Conservation (phyloP, 2,113 vertebrate species). For the Macquaria ambigua region DNA sequence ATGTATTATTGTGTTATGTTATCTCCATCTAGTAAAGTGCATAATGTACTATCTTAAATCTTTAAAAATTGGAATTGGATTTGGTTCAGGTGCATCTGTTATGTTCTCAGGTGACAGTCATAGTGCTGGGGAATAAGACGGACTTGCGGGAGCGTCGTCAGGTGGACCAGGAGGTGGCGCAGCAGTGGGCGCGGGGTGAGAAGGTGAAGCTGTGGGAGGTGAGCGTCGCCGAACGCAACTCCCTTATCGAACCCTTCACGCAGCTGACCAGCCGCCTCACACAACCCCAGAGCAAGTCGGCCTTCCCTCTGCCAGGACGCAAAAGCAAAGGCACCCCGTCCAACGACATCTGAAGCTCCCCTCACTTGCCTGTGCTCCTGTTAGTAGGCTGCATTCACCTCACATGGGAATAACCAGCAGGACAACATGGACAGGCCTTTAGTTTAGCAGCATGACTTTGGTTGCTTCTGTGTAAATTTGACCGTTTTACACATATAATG, state of each 20-base stretch:
- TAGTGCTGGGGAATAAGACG: constrained; percentile 94
- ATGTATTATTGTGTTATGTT: not conserved
- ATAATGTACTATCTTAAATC: not conserved
- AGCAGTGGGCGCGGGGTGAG: constrained; percentile 93
- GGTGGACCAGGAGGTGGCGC: constrained; percentile 91
- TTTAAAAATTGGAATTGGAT: not conserved
- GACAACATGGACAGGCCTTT: not conserved
- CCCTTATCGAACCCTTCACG: constrained; percentile 93
- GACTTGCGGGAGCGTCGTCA: constrained; percentile 91
- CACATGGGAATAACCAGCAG: not conserved
- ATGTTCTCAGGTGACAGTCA: constrained; percentile 86
- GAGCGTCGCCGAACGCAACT: constrained; percentile 89
- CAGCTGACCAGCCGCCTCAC: constrained; percentile 93
- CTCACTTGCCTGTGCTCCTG: not conserved
- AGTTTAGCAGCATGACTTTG: not conserved
- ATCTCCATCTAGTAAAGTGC: no score
- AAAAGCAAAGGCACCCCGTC: constrained; percentile 91
- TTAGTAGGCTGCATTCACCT: constrained; percentile 12
- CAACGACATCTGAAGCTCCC: constrained; percentile 86
- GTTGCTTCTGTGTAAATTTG: no score
- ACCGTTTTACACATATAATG: no score
- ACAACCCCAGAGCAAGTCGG: constrained; percentile 94
- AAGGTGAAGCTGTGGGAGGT: constrained; percentile 97
- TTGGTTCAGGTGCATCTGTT: not conserved
- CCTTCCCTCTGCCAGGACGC: constrained; percentile 93